Evolutionary conservation across 2,113 vertebrate species (phyloP).

Genomic region (Thryonomys swinderianus): DNA sequence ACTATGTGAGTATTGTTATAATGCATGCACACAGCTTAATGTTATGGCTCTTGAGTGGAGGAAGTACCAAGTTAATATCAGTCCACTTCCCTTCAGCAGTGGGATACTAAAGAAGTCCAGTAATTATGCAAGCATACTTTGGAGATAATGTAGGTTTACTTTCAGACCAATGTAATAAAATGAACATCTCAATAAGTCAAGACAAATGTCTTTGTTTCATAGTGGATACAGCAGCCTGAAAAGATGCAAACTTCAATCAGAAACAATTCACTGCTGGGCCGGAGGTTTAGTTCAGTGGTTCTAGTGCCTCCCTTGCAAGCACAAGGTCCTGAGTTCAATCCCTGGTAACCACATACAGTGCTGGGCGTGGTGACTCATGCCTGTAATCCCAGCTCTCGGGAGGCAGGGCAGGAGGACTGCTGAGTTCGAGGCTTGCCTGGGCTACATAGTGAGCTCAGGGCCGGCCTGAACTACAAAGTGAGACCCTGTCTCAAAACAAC

Average conservation of each 20-base stretch:
- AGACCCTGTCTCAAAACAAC: too few relatives aligned
- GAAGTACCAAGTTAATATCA: neutral
- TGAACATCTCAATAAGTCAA: neutral
- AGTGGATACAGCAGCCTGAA: neutral
- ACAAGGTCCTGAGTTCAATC: too few relatives aligned
- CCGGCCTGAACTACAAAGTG: too few relatives aligned
- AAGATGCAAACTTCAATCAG: neutral
- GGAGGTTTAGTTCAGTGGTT: too few relatives aligned
- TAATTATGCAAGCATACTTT: neutral
- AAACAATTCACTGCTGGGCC: neutral
- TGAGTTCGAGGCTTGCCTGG: too few relatives aligned
- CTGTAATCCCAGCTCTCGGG: too few relatives aligned
- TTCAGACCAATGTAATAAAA: neutral
- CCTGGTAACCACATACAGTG: too few relatives aligned
- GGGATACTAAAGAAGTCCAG: neutral
- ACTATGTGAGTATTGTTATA: neutral
- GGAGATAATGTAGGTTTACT: neutral
- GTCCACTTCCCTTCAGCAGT: neutral
- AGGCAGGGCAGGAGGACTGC: too few relatives aligned
- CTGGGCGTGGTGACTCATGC: too few relatives aligned
- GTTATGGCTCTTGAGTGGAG: neutral
- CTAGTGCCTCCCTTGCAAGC: too few relatives aligned
- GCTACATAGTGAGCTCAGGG: too few relatives aligned
- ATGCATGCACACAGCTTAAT: neutral
- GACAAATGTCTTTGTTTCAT: neutral